Evolutionary conservation across 2,113 vertebrate species (phyloP).

Genomic region (Campylomormyrus tamandua): DNA sequence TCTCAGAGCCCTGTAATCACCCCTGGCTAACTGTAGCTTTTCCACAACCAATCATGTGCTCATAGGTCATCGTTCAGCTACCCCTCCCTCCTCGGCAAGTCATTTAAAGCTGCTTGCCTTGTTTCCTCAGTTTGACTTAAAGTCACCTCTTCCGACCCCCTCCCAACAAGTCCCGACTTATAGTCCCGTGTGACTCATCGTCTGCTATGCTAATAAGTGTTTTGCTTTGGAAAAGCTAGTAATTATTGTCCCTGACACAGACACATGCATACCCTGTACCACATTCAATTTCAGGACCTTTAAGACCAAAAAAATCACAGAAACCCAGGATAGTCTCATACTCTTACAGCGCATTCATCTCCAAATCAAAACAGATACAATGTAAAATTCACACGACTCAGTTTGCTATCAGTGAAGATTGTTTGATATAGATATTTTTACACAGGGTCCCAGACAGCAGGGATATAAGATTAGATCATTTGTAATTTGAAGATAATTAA

Average conservation of each 20-base stretch:
- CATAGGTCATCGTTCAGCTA: neutral
- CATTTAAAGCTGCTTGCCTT: neutral
- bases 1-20: neutral
- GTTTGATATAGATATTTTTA: neutral
- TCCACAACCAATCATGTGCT: neutral
- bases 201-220: slow-evolving; percentile 3
- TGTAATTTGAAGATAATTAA: slow-evolving; percentile 1
- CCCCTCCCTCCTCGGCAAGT: neutral
- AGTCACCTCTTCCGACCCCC: neutral
- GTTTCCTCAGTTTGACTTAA: neutral
- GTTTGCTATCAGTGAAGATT: neutral
- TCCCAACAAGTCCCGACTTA: neutral
- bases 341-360: neutral
- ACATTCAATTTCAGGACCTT: neutral
- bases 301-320: neutral
- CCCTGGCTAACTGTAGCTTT: neutral
- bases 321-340: neutral
- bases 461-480: neutral
- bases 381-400: neutral
- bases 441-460: neutral
- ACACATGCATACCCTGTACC: neutral
- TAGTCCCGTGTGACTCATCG: neutral
- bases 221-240: neutral
- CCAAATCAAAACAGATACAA: neutral
- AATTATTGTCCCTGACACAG: neutral